Evolutionary conservation across 2,888 invertebrate species (phyloP).

Genomic region (Acanthococcus lagerstroemiae): DNA sequence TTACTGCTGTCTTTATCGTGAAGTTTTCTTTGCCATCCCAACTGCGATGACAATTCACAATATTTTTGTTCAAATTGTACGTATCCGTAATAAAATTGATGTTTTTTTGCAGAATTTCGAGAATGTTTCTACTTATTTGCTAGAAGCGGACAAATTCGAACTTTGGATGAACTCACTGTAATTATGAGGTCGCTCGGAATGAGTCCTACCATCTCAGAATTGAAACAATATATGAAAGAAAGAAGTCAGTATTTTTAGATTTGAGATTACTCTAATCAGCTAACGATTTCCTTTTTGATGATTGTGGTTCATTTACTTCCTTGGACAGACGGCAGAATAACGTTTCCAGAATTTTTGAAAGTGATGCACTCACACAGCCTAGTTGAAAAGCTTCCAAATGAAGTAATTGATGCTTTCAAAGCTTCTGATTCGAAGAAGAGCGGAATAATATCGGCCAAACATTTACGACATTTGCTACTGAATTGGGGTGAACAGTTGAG

Average conservation of each 20-base stretch:
- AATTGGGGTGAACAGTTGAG: slow-evolving; percentile 84
- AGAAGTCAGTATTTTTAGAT: slow-evolving; percentile 45
- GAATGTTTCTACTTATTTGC: slow-evolving; percentile 95
- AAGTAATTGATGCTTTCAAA: slow-evolving; percentile 78
- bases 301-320: too few species aligned
- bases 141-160: slow-evolving; percentile 75
- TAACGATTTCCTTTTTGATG: slow-evolving; percentile 10
- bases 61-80: too few species aligned
- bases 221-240: slow-evolving; percentile 69
- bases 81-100: too few species aligned
- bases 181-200: slow-evolving; percentile 91
- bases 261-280: not conserved
- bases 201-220: slow-evolving; percentile 85
- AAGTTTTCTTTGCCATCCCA: not conserved
- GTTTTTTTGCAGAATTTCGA: slow-evolving; percentile 66
- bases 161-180: slow-evolving; percentile 78
- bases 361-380: slow-evolving; percentile 85
- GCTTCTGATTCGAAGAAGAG: slow-evolving; percentile 67
- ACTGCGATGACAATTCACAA: not conserved
- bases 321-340: slow-evolving; percentile 70
- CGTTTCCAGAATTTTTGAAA: slow-evolving; percentile 89
- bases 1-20: not conserved
- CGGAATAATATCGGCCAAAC: slow-evolving; percentile 67
- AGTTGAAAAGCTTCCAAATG: slow-evolving; percentile 70
- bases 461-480: slow-evolving; percentile 73